phyloP scores from a whole-genome alignment of 2,113 vertebrate genomes.

The Plotosus lineatus region DNA sequence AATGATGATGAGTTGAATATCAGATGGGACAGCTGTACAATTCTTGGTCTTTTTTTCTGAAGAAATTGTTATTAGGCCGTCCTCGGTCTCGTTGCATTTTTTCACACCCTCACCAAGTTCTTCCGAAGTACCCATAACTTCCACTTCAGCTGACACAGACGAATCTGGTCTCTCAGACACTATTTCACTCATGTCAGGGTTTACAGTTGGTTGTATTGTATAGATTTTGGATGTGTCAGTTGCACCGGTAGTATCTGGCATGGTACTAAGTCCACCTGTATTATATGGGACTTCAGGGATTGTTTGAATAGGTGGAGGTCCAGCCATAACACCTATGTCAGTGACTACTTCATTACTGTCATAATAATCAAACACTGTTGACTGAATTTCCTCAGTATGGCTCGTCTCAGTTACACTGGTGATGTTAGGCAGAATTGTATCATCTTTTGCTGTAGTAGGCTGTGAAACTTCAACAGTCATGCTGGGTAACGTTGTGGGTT shows the following conservation, averaged over 20 bases:
- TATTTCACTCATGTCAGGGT: not conserved
- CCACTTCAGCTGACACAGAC: conserved; percentile 21
- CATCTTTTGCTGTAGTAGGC: conserved; percentile 8
- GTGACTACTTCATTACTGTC: conserved; percentile 24
- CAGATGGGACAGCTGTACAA: conserved; percentile 30
- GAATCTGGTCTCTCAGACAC: conserved; percentile 61
- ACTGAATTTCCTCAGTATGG: conserved; percentile 30
- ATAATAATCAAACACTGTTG: conserved; percentile 46
- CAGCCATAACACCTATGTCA: conserved; percentile 43
- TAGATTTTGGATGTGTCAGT: not conserved
- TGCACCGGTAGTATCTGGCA: not conserved
- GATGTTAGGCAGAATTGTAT: not conserved
- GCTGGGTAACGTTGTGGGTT: not conserved
- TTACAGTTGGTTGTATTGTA: not conserved
- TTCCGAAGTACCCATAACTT: conserved; percentile 43
- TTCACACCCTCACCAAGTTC: conserved; percentile 56
- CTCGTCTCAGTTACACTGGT: conserved; percentile 10
- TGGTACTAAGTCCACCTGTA: not conserved
- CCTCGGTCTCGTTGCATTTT: conserved; percentile 65
- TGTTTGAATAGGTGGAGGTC: conserved; percentile 21
- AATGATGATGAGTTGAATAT: conserved; percentile 77
- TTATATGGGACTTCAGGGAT: conserved; percentile 6
- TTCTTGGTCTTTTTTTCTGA: conserved; percentile 43
- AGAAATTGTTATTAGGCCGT: conserved; percentile 66
- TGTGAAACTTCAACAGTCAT: not conserved